Base-by-base conservation (phyloP, 2,797 vertebrate genomes). In the Linurgus olivaceus region DNA sequence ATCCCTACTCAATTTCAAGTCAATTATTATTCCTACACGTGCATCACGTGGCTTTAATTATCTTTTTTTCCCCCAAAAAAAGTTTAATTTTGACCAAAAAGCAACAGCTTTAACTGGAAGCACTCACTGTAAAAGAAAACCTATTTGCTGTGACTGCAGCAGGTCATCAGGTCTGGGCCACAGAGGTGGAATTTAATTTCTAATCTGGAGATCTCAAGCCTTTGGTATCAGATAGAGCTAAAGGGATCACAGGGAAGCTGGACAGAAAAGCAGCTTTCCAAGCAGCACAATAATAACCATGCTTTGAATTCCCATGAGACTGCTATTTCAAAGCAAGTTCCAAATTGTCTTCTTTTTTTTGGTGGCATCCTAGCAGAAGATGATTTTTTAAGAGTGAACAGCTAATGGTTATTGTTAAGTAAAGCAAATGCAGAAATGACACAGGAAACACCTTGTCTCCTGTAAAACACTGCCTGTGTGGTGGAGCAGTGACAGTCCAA, bases 121-220 rank as follows among this genome's bases (percentile, higher is more conserved):
- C 66, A 11, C 15, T 76, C 40, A 3, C 18, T 28, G 17, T 58
- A 79, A 65, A 72, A 25, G 47, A 68, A 91, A 92, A 44, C 3
- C 5, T 21, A 26, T 78, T 92, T 88, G 40, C 54, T 73, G 9
- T 47, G 80, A 58, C 44, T 86, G 11, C 42, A 26, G 42, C 7
- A 31, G 47, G 83, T 86, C 70, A 66, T 21, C 58, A 38, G 86
- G 82, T 70, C 72, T 61, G 79, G 61, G 75, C 72, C 48, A 44
- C 58, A 33, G 75, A 61, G 61, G 73, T 92, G 55, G 80, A 94
- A 91, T 95, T 94, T 90, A 24, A 88, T 91, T 96, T 80, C 85
- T 88, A 72, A 90, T 88, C 90, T 94, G 77, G 62, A 88, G 73
- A 81, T 94, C 84, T 95, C 72, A 72, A 94, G 55, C 47, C 58